A percentile compares a stretch with the other conserved stretches of the same genome.
Conservation (phyloP, 2,888 invertebrate species). For the Cheilosia scutellata region DNA sequence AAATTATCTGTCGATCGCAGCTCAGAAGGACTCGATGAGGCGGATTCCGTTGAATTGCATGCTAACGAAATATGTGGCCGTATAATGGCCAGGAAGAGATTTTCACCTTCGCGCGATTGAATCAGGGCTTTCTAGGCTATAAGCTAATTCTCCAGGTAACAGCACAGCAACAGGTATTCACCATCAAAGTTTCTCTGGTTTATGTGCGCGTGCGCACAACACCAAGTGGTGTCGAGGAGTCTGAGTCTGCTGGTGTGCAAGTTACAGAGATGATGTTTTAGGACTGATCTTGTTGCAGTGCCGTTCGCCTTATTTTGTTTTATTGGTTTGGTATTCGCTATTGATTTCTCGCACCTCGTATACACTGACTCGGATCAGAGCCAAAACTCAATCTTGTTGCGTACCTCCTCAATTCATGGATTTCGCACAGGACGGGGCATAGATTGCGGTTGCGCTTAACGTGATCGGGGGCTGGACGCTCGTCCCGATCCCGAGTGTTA, state of each 20-base stretch:
- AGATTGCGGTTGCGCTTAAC: conserved; percentile 53
- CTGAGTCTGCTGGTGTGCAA: conserved; percentile 37
- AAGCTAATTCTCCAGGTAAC: conserved; percentile 56
- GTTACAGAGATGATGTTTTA: conserved; percentile 42
- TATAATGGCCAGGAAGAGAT: conserved; percentile 72
- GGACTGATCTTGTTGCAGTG: conserved; percentile 40
- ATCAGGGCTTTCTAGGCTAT: conserved; percentile 61
- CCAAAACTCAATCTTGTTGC: conserved; percentile 70
- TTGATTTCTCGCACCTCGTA: conserved; percentile 68
- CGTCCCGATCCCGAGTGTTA: conserved; percentile 41
- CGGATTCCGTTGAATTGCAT: conserved; percentile 73
- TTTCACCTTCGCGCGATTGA: conserved; percentile 61
- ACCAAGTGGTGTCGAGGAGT: conserved; percentile 29
- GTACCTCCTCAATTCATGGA: conserved; percentile 67
- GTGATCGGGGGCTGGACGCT: conserved; percentile 62
- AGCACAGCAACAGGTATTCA: conserved; percentile 44
- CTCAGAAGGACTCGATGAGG: conserved; percentile 63
- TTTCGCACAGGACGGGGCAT: conserved; percentile 40
- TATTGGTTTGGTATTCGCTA: conserved; percentile 57
- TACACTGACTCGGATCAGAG: conserved; percentile 45
- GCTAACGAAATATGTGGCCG: conserved; percentile 64
- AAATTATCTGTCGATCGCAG: conserved; percentile 75
- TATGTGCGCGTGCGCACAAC: conserved; percentile 3
- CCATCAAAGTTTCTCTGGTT: conserved; percentile 16
- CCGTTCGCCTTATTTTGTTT: conserved; percentile 54